Percentiles rank a stretch among this genome's conserved stretches.
Conservation (phyloP, 2,888 invertebrate genomes). For the Tigriopus californicus region DNA sequence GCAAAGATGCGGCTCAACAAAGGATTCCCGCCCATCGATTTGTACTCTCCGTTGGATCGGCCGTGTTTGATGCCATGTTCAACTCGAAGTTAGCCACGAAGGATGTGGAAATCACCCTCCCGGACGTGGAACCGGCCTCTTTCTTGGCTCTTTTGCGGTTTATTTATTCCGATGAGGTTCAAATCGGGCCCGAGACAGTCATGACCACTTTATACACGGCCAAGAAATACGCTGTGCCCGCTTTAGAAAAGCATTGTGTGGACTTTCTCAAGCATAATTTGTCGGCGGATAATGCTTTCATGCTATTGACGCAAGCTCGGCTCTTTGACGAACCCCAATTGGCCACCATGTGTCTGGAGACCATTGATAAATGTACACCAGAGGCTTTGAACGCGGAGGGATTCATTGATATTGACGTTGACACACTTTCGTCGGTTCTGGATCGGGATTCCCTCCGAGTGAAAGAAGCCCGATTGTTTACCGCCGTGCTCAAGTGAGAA, state of each 20-base stretch:
- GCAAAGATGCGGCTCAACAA: conserved; percentile 35
- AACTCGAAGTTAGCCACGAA: conserved; percentile 35
- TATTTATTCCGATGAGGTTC: conserved; percentile 49
- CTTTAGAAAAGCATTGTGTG: conserved; percentile 60
- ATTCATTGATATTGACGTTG: conserved; percentile 60
- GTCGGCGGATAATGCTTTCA: conserved; percentile 61
- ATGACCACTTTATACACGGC: conserved; percentile 71
- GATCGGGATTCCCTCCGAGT: conserved; percentile 58
- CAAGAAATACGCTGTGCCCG: conserved; percentile 67
- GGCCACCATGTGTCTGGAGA: conserved; percentile 57
- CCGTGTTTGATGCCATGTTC: conserved; percentile 37
- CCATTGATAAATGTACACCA: conserved; percentile 61
- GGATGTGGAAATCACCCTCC: conserved; percentile 52
- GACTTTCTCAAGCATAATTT: conserved; percentile 53
- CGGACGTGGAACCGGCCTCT: conserved; percentile 63
- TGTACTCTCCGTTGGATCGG: conserved; percentile 35
- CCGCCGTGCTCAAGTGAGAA: conserved; percentile 42
- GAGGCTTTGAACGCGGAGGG: conserved; percentile 59
- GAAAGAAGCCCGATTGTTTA: conserved; percentile 54
- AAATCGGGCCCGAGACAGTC: conserved; percentile 63
- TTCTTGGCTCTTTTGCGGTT: conserved; percentile 50
- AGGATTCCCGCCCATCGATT: conserved; percentile 33
- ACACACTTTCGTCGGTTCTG: conserved; percentile 53
- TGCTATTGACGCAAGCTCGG: conserved; percentile 53
- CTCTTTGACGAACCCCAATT: conserved; percentile 63